Base-by-base conservation (phyloP, 2,797 vertebrate species). In the Acomys russatus region DNA sequence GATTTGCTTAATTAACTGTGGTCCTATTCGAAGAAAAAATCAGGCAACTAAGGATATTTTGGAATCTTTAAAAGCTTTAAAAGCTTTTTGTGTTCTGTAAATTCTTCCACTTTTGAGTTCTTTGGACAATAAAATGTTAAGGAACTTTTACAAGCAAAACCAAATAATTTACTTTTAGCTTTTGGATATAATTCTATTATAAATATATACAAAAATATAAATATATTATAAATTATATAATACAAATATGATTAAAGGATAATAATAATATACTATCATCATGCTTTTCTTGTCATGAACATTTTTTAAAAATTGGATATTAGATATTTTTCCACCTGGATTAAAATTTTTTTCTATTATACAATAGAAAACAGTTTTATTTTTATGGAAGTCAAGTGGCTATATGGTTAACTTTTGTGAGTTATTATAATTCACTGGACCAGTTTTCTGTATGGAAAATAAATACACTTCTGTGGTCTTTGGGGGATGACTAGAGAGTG, bases 31-130 rank as follows among this genome's bases (percentile, higher is more conserved):
- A 9, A 64, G 18, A 12, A 15, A 91, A 33, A 93, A 70, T 14
- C 87, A 91, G 49, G 17, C 79, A 20, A 63, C 56, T 91, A 12
- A 44, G 33, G 73, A 94, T 95, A 89, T 80, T 90, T 89, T 85
- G 7, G 12, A 78, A 0, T 82, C 93, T 91, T 38, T 92, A 92
- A 91, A 78, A 73, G 84, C 44, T 64, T n/a, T n/a, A n/a, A n/a
- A n/a, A n/a, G n/a, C n/a, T n/a, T n/a, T 94, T 91, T 90, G 2
- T 68, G 78, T 14, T 76, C 63, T 88, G 14, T 83, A 44, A 80
- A 2, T 38, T 88, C 83, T 96, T 64, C 78, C 28, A 78, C 22
- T 30, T 92, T 91, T 88, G 83, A 91, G 38, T 90, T 94, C 54
- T 56, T 90, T 73, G 0, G 25, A 80, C 90, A 84, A 80, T n/a